Base-by-base conservation (phyloP, 1,140 invertebrate genomes). In the Radopholus similis region DNA sequence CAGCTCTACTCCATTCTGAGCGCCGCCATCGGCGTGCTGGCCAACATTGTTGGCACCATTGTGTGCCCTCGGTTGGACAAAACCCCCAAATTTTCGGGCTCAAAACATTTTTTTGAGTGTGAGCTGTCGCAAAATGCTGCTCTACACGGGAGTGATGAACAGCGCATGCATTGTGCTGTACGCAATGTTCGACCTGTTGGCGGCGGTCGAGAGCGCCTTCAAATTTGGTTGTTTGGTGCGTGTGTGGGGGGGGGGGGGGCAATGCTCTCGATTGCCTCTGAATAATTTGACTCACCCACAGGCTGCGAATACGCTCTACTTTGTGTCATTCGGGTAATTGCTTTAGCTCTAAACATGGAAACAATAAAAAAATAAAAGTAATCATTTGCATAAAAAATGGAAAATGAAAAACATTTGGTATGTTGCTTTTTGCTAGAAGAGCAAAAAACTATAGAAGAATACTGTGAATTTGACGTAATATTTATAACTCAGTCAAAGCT, bases 171-270 rank as follows among this genome's bases (percentile, higher is more conserved):
- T 76, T 18, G 15, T 56, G 21, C 47, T 38, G 0, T 76, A 78
- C 60, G 26, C 74, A 23, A 9, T 70, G 32, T 77, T 74, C 37
- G 75, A 78, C 35, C 51, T 70, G 9, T 23, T 76, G 0, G 35
- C 72, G 18, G 47, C 44, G 4, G 26, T 58, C 13, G 6, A 57
- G n/a, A 18, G 6, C 30, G 21, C 47, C 28, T 74, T 68, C 34
- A n/a, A 67, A 18, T 78, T 73, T 42, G 74, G 76, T 26, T 78
- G 76, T 68, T 51, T 51, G 34, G 26, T 54, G 28, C 30, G 21
- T 55, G n/a, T n/a, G 47, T 26, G 9, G 18, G 0, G 30, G 30
- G 23, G 21, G 8, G 28, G 38, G 47, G 30, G 9, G 18, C 0
- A 51, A 51, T 51, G 21, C n/a, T 1, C 23, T 26, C 23, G 15